Conservation (phyloP, 2,113 vertebrate genomes). For the Dasyurus viverrinus region DNA sequence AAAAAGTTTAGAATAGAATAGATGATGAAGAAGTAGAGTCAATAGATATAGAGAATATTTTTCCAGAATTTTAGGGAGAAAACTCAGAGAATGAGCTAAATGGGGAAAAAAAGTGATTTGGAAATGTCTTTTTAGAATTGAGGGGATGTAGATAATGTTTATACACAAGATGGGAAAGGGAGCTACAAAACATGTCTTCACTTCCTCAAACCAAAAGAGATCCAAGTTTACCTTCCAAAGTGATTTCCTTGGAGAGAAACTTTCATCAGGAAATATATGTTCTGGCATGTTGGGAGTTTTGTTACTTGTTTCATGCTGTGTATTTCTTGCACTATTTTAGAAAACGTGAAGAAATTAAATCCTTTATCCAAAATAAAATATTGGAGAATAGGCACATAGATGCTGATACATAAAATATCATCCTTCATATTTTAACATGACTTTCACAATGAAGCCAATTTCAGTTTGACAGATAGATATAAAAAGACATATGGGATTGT, state of each 20-base stretch:
- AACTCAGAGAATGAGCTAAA: background rate
- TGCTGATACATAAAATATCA: background rate
- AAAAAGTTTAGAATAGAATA: background rate
- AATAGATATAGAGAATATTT: background rate
- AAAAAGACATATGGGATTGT: background rate
- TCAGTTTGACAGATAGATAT: background rate
- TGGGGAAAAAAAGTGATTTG: background rate
- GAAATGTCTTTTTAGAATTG: background rate
- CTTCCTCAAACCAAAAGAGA: background rate
- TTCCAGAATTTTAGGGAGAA: background rate
- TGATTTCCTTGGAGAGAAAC: background rate
- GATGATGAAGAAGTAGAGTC: background rate
- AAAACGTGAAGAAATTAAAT: background rate
- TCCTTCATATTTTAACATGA: background rate
- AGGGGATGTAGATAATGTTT: too few species aligned
- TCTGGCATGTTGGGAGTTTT: background rate
- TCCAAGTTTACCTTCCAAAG: too few species aligned
- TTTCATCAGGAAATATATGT: background rate
- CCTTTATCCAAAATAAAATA: background rate
- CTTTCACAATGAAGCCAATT: background rate
- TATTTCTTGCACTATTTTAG: background rate
- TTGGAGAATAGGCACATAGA: background rate
- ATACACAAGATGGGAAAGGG: too few species aligned
- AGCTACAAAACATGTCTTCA: background rate
- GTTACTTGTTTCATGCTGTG: background rate